Conservation (phyloP, 1,140 invertebrate genomes). For the Venturia canescens region DNA sequence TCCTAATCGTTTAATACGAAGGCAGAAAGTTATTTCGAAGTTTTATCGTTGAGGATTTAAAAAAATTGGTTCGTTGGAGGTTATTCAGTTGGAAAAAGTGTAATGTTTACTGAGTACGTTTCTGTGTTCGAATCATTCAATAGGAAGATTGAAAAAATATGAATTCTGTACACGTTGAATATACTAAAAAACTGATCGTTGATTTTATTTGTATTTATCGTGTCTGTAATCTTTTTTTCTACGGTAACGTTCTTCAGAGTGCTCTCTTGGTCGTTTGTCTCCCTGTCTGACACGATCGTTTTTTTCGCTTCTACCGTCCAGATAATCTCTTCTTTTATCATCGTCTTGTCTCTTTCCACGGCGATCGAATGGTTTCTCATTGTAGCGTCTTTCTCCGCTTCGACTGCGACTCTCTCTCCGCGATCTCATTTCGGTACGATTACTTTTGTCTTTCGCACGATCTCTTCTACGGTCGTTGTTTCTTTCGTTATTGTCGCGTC, state of each 20-base stretch:
- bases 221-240: constrained; percentile 37
- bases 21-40: too few species aligned
- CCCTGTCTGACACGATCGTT: constrained; percentile 26
- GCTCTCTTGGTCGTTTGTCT: constrained; percentile 48
- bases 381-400: constrained; percentile 45
- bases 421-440: constrained; percentile 27
- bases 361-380: constrained; percentile 58
- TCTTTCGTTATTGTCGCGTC: constrained; percentile 42
- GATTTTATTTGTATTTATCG: constrained; percentile 42
- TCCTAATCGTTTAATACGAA: too few species aligned
- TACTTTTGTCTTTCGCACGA: constrained; percentile 29
- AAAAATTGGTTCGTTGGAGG: too few species aligned
- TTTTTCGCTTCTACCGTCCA: constrained; percentile 38
- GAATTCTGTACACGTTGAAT: constrained; percentile 22
- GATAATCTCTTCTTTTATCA: constrained; percentile 45
- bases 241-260: constrained; percentile 43
- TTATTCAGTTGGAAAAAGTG: too few species aligned
- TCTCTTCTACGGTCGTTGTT: constrained; percentile 51
- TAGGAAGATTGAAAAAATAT: constrained; percentile 23
- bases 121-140: background rate
- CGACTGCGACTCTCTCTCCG: constrained; percentile 48
- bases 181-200: constrained; percentile 19
- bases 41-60: too few species aligned
- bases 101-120: too few species aligned
- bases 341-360: constrained; percentile 35